Evolutionary conservation across 2,888 invertebrate species (phyloP).

Genomic region (Coleophora deauratella): DNA sequence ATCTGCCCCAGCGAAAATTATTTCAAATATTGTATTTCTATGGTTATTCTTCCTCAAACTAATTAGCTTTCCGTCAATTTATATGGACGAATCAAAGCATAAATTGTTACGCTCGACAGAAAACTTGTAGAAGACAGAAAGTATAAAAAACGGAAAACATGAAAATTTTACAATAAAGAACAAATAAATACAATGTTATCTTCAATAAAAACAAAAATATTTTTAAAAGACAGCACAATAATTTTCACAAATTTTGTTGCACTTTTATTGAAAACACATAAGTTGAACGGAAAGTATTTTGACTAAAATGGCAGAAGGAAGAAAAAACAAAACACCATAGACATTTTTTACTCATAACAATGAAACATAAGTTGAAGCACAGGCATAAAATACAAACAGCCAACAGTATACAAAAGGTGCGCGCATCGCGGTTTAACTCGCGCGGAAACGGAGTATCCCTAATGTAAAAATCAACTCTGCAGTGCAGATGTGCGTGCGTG

Average conservation of each 20-base stretch:
- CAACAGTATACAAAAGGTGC: neutral
- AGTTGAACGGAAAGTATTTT: constrained; percentile 61
- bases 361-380: neutral
- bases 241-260: constrained; percentile 53
- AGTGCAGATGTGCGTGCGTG: too few relatives aligned
- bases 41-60: too few relatives aligned
- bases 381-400: neutral
- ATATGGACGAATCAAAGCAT: constrained; percentile 10
- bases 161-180: constrained; percentile 18
- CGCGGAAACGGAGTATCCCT: too few relatives aligned
- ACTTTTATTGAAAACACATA: constrained; percentile 44
- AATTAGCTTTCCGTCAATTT: constrained; percentile 2
- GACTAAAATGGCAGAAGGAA: constrained; percentile 56
- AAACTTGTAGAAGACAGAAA: constrained; percentile 19
- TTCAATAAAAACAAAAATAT: constrained; percentile 25
- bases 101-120: constrained; percentile 13
- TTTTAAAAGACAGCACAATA: constrained; percentile 51
- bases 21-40: constrained; percentile 10
- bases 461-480: too few relatives aligned
- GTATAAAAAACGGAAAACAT: constrained; percentile 13
- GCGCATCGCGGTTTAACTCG: too few relatives aligned
- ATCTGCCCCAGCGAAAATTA: constrained; percentile 23
- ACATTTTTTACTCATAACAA: constrained; percentile 24
- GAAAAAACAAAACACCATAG: constrained; percentile 56
- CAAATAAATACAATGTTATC: constrained; percentile 21